Evolutionary conservation across 2,888 invertebrate species (phyloP), one percentile per base, ranked within the genome.

Genomic region (Serripes groenlandicus): DNA sequence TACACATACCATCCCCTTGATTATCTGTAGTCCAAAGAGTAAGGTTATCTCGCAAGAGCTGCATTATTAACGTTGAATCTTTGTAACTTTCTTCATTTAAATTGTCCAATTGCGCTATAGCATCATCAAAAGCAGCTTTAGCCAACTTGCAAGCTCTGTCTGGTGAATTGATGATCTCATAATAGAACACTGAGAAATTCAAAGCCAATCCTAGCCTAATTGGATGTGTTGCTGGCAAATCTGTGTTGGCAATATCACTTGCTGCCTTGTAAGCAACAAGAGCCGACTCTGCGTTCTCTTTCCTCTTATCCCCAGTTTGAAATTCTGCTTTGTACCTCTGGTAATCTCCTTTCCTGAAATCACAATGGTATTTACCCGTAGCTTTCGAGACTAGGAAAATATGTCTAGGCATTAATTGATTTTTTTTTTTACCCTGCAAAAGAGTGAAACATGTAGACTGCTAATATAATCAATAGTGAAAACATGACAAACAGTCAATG

Each of bases 21-120:
- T 98, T 98, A 96, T 99, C 99, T 94, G 98, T 98, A 95, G 99
- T 99, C 99, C 99, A 99, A 94, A 99, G 96, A 95, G 99, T 99
- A 93, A 99, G 97, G 96, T 99, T 99, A 96, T 99, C 99, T 96
- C 99, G 97, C 96, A 99, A 96, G 95, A 99, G 97, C 96, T 99
- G 99, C 99, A 99, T 99, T 95, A 99, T 99, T 94, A 99, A 97
- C 93, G 99, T 99, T 92, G 99, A 99, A 97, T 99, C 99, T 96
- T 94, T 94, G 96, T 99, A 99, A 96, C 98, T 98, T 96, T 99
- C 99, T 96, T 99, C 99, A 93, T 97, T 98, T 91, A 99, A 96
- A 91, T 98, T 98, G 96, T 99, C 99, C 94, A 99, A 96, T 96
- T 99, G 99, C 91, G 99, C 99, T 96, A 99, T 99, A 93, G 99